Evolutionary conservation across 2,888 invertebrate genomes (phyloP).

Genomic region (Lacanobia oleracea): DNA sequence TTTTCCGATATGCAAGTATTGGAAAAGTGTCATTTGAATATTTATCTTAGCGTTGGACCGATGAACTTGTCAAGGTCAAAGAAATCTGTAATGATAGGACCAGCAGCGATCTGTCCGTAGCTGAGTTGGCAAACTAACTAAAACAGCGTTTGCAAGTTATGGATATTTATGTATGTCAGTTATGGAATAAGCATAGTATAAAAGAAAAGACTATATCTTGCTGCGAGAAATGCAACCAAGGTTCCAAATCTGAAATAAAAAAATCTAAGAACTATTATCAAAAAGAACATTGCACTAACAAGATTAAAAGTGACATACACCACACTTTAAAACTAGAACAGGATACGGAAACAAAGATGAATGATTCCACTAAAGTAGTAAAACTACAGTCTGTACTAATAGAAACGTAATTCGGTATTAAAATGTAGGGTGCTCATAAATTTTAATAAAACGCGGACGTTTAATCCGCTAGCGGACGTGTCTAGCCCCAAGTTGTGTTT

Average conservation of each 20-base stretch:
- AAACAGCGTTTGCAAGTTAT: too few relatives aligned
- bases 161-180: too few relatives aligned
- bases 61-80: neutral
- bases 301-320: conserved; percentile 1
- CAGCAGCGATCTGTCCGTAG: neutral
- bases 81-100: neutral
- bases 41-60: too few relatives aligned
- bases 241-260: too few relatives aligned
- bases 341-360: conserved; percentile 48
- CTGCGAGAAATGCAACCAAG: too few relatives aligned
- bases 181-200: neutral
- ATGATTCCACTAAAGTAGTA: conserved; percentile 33
- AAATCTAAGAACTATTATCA: neutral
- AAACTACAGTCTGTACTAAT: conserved; percentile 56
- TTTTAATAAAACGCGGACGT: conserved; percentile 68
- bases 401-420: conserved; percentile 67
- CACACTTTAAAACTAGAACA: conserved; percentile 25
- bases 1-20: conserved; percentile 8
- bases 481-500: conserved; percentile 51
- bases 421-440: conserved; percentile 69
- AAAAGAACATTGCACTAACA: neutral
- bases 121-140: neutral
- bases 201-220: too few relatives aligned
- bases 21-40: conserved; percentile 2
- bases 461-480: conserved; percentile 58